Evolutionary conservation across 2,888 invertebrate species (phyloP).

Genomic region (Latrodectus hesperus): DNA sequence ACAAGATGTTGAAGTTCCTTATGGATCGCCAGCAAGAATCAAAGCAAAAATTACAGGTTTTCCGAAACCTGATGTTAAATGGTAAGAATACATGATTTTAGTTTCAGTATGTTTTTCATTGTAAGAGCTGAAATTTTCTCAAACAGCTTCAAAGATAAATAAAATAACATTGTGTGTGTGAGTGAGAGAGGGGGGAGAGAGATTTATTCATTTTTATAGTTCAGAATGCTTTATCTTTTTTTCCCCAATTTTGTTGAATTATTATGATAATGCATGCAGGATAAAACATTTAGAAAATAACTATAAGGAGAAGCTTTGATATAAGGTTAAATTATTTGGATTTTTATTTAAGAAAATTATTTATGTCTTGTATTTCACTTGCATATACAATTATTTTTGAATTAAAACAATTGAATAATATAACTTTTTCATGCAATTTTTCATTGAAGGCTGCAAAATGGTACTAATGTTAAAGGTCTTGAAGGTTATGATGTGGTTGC

Average conservation of each 20-base stretch:
- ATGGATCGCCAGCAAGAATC: conserved; percentile 81
- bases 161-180: no score
- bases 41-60: conserved; percentile 75
- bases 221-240: no score
- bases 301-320: background rate
- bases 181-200: no score
- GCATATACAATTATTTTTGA: background rate
- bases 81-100: conserved; percentile 72
- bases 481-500: conserved; percentile 79
- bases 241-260: background rate
- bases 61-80: conserved; percentile 76
- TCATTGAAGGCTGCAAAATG: conserved; percentile 70
- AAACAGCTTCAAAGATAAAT: no score
- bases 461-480: conserved; percentile 74
- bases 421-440: no score
- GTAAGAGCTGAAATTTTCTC: background rate
- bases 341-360: background rate
- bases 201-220: no score
- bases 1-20: conserved; percentile 84
- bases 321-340: background rate
- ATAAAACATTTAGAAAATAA: background rate
- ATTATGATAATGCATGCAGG: background rate
- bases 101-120: background rate
- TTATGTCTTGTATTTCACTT: background rate
- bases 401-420: background rate